A percentile compares a stretch with the other conserved stretches of the same genome.
phyloP scores from a whole-genome alignment of 1,140 invertebrate species.

The Amyelois transitella region DNA sequence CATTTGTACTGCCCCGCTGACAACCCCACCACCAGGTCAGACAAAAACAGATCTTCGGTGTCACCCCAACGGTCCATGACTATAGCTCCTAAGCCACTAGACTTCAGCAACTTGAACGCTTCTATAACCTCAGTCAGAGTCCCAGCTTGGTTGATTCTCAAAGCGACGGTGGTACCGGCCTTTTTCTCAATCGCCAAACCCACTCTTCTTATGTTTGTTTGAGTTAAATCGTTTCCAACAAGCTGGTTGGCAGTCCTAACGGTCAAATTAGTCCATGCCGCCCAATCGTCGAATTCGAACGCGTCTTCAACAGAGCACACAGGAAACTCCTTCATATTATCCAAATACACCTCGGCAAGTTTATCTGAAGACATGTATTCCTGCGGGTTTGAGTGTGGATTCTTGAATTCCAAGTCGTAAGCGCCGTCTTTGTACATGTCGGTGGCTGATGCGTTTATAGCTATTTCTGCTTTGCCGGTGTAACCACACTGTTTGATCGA shows the following conservation, averaged over 20 bases:
- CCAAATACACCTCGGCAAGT: conserved; percentile 89
- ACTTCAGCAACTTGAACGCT: conserved; percentile 91
- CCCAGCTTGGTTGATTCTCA: conserved; percentile 98
- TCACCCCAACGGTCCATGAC: conserved; percentile 94
- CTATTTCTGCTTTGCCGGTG: conserved; percentile 90
- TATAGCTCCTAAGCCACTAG: conserved; percentile 95
- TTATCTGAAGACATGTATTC: conserved; percentile 86
- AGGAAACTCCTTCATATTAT: conserved; percentile 93
- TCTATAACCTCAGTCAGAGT: conserved; percentile 96
- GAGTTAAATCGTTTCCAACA: conserved; percentile 95
- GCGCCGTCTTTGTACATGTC: conserved; percentile 90
- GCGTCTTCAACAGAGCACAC: conserved; percentile 98
- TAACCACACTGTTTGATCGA: conserved; percentile 96
- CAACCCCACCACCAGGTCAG: conserved; percentile 97
- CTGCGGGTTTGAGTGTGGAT: conserved; percentile 87
- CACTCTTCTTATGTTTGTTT: conserved; percentile 90
- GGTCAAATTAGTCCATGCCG: conserved; percentile 89
- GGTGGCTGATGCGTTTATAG: conserved; percentile 97
- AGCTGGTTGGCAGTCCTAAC: conserved; percentile 85
- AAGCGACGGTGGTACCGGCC: conserved; percentile 94
- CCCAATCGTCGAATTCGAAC: conserved; percentile 97
- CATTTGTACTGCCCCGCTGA: conserved; percentile 98
- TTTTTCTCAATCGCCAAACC: conserved; percentile 95
- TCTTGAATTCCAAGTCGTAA: conserved; percentile 99
- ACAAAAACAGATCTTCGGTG: conserved; percentile 98